Conservation (phyloP, 2,797 vertebrate genomes). For the Spinibarbus caldwelli region DNA sequence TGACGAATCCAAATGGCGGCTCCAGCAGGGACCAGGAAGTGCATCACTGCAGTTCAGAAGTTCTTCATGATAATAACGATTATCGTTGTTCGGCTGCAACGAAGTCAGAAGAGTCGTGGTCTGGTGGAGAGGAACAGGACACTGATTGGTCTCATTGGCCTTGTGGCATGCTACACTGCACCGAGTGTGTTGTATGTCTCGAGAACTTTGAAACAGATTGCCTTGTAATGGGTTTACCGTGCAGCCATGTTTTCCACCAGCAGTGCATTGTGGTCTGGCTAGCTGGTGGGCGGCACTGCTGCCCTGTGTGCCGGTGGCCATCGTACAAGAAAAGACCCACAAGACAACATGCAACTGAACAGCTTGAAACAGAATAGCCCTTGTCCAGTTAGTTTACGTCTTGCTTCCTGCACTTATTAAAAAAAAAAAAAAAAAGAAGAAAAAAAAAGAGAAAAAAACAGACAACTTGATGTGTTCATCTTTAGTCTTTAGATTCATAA, state of each 20-base stretch:
- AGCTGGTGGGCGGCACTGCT: conserved; percentile 90
- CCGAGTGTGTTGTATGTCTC: conserved; percentile 95
- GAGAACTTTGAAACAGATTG: conserved; percentile 89
- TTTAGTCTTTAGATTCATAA: conserved; percentile 78
- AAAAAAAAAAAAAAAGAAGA: conserved; percentile 50
- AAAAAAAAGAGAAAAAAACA: conserved; percentile 11
- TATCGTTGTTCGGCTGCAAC: conserved; percentile 23
- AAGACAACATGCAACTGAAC: conserved; percentile 61
- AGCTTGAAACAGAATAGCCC: conserved; percentile 55
- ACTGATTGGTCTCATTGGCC: conserved; percentile 90
- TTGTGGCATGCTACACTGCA: conserved; percentile 83
- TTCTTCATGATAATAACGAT: background rate
- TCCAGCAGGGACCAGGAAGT: conserved; percentile 30
- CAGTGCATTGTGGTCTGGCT: conserved; percentile 95
- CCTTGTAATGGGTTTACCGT: conserved; percentile 92
- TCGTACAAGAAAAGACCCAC: conserved; percentile 92
- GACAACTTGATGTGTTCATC: conserved; percentile 83
- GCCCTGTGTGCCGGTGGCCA: conserved; percentile 95
- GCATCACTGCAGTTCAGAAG: conserved; percentile 30
- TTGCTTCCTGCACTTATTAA: conserved; percentile 73
- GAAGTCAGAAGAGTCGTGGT: conserved; percentile 70
- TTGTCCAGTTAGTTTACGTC: conserved; percentile 57
- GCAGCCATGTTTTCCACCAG: conserved; percentile 96
- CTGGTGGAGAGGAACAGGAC: conserved; percentile 72
- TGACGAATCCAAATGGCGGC: background rate